A percentile compares a stretch with the other conserved stretches of the same genome.
phyloP scores from a whole-genome alignment of 2,797 vertebrate genomes.

The Sebastes miniatus region DNA sequence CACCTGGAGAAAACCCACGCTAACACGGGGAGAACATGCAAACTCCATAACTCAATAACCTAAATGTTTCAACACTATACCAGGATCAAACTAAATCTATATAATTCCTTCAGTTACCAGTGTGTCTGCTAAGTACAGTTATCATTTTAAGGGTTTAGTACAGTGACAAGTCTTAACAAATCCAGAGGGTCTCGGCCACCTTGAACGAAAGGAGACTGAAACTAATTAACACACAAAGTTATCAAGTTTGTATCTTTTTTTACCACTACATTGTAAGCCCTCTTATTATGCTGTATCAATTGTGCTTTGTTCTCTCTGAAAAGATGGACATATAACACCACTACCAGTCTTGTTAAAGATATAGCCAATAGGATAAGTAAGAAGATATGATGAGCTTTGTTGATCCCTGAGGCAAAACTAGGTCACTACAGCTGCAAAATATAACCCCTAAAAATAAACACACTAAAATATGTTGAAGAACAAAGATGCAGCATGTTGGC shows the following conservation, averaged over 20 bases:
- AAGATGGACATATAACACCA: background rate
- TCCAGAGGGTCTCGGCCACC: background rate
- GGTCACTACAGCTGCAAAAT: slow-evolving; percentile 35
- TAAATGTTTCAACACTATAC: background rate
- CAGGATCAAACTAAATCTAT: background rate
- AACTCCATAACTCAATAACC: background rate
- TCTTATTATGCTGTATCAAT: background rate
- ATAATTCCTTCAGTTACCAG: background rate
- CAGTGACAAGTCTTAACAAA: background rate
- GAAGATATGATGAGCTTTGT: slow-evolving; percentile 35
- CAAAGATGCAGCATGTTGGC: background rate
- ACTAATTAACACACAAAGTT: background rate
- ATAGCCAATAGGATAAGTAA: slow-evolving; percentile 9
- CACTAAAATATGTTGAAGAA: background rate
- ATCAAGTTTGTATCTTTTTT: background rate
- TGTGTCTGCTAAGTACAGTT: background rate
- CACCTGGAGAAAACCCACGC: too few relatives aligned
- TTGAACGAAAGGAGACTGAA: background rate
- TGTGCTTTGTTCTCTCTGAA: background rate
- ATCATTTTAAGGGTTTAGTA: background rate
- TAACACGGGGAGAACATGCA: too few relatives aligned
- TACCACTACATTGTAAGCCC: background rate
- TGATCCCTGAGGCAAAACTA: slow-evolving; percentile 51
- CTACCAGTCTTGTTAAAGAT: slow-evolving; percentile 4
- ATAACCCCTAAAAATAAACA: slow-evolving; percentile 14